These are phyloP conservation scores for Parotocinclus haroldoi DNA, from an alignment of 2,797 vertebrate species.

Conservation along the genomic window DNA sequence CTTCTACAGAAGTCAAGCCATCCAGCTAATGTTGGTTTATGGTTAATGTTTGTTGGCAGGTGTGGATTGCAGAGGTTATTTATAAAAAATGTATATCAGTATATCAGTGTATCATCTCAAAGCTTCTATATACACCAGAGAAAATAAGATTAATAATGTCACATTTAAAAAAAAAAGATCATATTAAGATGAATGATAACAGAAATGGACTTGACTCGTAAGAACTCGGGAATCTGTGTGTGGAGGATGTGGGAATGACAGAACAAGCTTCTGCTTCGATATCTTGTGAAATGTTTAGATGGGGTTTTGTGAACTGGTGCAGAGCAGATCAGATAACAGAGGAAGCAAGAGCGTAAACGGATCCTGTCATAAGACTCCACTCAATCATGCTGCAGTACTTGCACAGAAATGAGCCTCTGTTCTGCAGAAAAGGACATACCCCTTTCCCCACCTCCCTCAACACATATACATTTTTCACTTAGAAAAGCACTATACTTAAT, in stretches of 20 bases:
- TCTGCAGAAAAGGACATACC: constrained; percentile 53
- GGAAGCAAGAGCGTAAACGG: constrained; percentile 60
- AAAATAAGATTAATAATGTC: too few species aligned
- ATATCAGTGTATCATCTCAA: too few species aligned
- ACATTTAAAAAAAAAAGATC: too few species aligned
- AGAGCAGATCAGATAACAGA: constrained; percentile 67
- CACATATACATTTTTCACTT: constrained; percentile 16
- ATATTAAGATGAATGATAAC: background rate
- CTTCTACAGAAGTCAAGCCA: too few species aligned
- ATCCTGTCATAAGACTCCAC: constrained; percentile 56
- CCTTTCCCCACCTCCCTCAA: constrained; percentile 12
- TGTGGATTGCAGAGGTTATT: too few species aligned
- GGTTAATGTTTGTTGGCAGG: too few species aligned
- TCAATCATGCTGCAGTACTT: constrained; percentile 52
- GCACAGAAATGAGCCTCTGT: constrained; percentile 65
- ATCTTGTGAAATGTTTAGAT: constrained; percentile 69
- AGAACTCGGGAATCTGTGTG: constrained; percentile 17
- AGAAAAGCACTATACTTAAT: background rate
- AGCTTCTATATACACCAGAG: too few species aligned
- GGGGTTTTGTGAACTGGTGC: constrained; percentile 63
- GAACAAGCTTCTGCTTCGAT: constrained; percentile 64
- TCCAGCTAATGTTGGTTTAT: too few species aligned
- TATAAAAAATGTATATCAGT: too few species aligned
- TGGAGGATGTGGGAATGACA: constrained; percentile 46
- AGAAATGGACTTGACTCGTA: constrained; percentile 11